phyloP scores from a whole-genome alignment of 1,140 invertebrate species.

The Megathymus violae region DNA sequence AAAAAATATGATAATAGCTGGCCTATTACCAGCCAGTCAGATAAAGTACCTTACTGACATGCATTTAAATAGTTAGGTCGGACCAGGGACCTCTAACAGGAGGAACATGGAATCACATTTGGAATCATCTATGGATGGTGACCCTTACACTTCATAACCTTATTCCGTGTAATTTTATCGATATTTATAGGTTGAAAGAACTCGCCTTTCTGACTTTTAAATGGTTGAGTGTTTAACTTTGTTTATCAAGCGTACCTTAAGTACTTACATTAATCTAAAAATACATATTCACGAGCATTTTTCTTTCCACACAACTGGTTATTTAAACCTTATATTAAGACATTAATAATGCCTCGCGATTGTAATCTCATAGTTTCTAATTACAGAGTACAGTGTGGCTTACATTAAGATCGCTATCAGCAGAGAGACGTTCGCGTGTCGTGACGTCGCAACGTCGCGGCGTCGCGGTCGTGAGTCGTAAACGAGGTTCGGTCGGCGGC shows the following conservation, averaged over 20 bases:
- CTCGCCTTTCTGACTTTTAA: not conserved
- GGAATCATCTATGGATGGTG: too few relatives aligned
- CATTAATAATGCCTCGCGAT: conserved; percentile 21
- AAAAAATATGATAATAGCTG: too few relatives aligned
- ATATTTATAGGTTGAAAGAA: too few relatives aligned
- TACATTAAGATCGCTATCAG: conserved; percentile 25
- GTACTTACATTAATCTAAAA: not conserved
- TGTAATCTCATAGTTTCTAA: conserved; percentile 24
- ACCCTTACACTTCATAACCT: too few relatives aligned
- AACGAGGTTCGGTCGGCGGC: conserved; percentile 29
- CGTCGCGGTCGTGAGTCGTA: conserved; percentile 41
- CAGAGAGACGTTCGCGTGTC: conserved; percentile 14
- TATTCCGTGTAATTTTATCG: too few relatives aligned
- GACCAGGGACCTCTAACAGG: too few relatives aligned
- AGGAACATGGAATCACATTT: too few relatives aligned
- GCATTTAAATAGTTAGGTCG: too few relatives aligned
- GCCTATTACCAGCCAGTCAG: too few relatives aligned
- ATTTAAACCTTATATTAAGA: conserved; percentile 18
- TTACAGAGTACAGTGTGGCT: conserved; percentile 18
- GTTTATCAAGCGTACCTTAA: not conserved
- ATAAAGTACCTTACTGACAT: too few relatives aligned
- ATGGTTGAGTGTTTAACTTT: not conserved
- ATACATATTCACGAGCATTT: not conserved
- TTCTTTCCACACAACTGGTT: not conserved
- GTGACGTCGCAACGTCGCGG: conserved; percentile 16